Evolutionary conservation across 1,140 invertebrate genomes (phyloP).

Genomic region (Trichonephila inaurata): DNA sequence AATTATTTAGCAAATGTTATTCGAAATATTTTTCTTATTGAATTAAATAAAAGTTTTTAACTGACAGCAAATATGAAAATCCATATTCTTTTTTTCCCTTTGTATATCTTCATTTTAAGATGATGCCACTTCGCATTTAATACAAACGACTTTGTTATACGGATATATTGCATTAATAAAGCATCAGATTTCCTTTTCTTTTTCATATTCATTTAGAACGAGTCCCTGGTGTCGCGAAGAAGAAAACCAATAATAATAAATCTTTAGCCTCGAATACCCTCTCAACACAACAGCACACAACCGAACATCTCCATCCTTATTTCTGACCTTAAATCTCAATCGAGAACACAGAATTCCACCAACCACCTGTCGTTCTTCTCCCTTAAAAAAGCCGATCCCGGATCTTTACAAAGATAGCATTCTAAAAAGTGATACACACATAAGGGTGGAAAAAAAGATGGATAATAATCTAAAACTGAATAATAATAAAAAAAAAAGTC

Average conservation of each 20-base stretch:
- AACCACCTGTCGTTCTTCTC: conserved; percentile 2
- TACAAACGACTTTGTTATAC: too few species aligned
- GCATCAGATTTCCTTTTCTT: too few species aligned
- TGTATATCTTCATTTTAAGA: too few species aligned
- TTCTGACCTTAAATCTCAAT: not conserved
- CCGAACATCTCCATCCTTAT: not conserved
- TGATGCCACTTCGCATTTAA: too few species aligned
- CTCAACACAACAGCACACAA: not conserved
- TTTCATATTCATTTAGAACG: too few species aligned
- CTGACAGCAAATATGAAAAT: too few species aligned
- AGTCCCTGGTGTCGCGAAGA: too few species aligned
- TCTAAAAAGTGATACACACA: not conserved
- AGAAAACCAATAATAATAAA: not conserved
- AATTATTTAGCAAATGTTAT: too few species aligned
- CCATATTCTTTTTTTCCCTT: too few species aligned
- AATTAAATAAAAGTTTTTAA: too few species aligned
- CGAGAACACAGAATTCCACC: not conserved
- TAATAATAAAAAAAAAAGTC: not conserved
- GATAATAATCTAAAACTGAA: not conserved
- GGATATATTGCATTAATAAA: too few species aligned
- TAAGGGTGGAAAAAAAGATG: not conserved
- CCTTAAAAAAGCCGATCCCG: not conserved
- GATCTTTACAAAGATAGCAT: not conserved
- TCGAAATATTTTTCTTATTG: too few species aligned
- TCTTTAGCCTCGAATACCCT: not conserved